A percentile compares a stretch with the other conserved stretches of the same genome.
phyloP scores from a whole-genome alignment of 2,888 invertebrate genomes.

The Mantis religiosa region DNA sequence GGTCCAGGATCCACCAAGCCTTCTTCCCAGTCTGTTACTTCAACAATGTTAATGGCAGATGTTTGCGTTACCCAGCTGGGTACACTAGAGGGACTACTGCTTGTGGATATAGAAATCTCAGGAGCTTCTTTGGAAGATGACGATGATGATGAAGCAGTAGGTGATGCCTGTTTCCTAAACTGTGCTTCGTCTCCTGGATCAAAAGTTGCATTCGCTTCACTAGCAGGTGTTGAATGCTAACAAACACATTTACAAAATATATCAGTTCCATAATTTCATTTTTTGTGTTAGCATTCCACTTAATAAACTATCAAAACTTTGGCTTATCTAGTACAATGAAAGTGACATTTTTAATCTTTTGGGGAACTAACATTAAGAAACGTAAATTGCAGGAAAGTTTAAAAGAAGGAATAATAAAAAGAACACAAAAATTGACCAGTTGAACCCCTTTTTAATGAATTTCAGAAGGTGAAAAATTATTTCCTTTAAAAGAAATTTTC shows the following conservation, averaged over 20 bases:
- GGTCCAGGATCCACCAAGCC: not conserved
- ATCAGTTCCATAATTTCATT: too few relatives aligned
- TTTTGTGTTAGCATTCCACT: too few relatives aligned
- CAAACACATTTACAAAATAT: not conserved
- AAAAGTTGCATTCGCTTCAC: not conserved
- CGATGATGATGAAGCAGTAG: not conserved
- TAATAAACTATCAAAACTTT: too few relatives aligned
- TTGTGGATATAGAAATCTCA: not conserved
- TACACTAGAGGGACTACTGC: not conserved
- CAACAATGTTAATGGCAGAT: not conserved
- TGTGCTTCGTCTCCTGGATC: not conserved
- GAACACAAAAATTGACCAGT: too few relatives aligned
- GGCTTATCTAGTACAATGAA: too few relatives aligned
- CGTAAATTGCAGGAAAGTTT: too few relatives aligned
- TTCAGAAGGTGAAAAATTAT: too few relatives aligned
- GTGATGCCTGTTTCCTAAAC: not conserved
- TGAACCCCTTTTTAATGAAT: too few relatives aligned
- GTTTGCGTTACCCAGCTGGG: not conserved
- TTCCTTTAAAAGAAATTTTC: too few relatives aligned
- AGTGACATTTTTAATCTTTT: too few relatives aligned
- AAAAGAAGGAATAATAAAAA: too few relatives aligned
- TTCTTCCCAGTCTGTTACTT: constrained; percentile 2
- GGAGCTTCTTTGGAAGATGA: not conserved
- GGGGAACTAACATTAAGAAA: too few relatives aligned
- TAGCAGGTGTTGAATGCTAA: not conserved